These are phyloP conservation scores for Limenitis camilla DNA, from an alignment of 2,888 invertebrate genomes.

Conservation along the genomic window DNA sequence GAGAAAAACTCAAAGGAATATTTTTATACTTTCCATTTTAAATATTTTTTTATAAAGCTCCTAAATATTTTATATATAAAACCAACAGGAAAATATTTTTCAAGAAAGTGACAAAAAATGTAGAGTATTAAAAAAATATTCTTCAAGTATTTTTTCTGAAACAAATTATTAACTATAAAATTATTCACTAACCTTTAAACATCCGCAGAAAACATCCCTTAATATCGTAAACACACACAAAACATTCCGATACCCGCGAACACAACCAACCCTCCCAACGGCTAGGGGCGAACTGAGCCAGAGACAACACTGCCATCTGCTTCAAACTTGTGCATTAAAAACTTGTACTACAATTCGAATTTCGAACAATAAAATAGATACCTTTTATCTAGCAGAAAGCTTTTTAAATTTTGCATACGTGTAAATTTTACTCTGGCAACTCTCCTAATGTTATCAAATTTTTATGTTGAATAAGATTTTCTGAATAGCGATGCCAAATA, in stretches of 20 bases:
- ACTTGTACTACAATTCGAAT: slow-evolving; percentile 31
- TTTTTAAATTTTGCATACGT: slow-evolving; percentile 11
- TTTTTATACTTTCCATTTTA: too few relatives aligned
- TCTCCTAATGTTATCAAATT: slow-evolving; percentile 15
- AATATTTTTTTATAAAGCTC: too few relatives aligned
- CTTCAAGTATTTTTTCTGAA: neutral
- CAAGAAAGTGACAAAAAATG: too few relatives aligned
- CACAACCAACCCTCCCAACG: slow-evolving; percentile 21
- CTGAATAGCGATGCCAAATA: slow-evolving; percentile 13
- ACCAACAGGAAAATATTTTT: too few relatives aligned
- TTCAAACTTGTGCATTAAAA: slow-evolving; percentile 41
- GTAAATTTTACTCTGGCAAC: slow-evolving; percentile 14
- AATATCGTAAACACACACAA: slow-evolving; percentile 21
- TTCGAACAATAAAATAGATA: neutral
- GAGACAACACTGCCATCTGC: slow-evolving; percentile 38
- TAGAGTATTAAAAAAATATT: neutral
- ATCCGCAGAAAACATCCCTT: slow-evolving; percentile 16
- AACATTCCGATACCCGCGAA: slow-evolving; percentile 12
- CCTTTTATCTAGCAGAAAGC: neutral
- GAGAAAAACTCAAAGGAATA: too few relatives aligned
- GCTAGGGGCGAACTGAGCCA: slow-evolving; percentile 31
- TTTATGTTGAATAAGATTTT: slow-evolving; percentile 13
- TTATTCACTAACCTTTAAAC: slow-evolving; percentile 13
- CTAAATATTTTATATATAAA: too few relatives aligned
- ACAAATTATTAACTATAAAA: neutral